phyloP scores from a whole-genome alignment of 2,888 invertebrate genomes.

The Dusona sp. region DNA sequence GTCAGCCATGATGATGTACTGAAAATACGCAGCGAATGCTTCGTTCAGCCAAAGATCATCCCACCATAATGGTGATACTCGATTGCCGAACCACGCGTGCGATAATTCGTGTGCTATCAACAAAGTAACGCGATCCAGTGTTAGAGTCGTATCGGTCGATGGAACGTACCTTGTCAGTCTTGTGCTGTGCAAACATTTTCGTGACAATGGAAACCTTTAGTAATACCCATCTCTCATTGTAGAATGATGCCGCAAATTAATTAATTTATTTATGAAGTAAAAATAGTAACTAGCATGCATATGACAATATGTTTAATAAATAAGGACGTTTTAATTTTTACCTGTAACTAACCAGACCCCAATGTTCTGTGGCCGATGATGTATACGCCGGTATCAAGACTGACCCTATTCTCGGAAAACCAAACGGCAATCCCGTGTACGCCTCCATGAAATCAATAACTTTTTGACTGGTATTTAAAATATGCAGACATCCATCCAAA shows the following conservation, averaged over 20 bases:
- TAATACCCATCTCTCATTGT: neutral
- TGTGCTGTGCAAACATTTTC: conserved; percentile 41
- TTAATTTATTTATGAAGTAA: neutral
- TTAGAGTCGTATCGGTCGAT: conserved; percentile 9
- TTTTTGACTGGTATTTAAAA: conserved; percentile 91
- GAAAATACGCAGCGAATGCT: conserved; percentile 66
- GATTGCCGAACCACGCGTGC: conserved; percentile 71
- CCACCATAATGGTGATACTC: conserved; percentile 70
- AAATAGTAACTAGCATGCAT: neutral
- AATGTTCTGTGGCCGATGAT: conserved; percentile 96
- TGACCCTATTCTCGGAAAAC: conserved; percentile 94
- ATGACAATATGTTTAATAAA: neutral
- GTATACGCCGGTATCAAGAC: conserved; percentile 94
- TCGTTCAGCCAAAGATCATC: conserved; percentile 70
- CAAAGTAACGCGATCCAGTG: conserved; percentile 13
- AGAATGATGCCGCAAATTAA: neutral
- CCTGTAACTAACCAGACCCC: conserved; percentile 94
- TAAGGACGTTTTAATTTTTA: conserved; percentile 79
- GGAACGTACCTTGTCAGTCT: conserved; percentile 89
- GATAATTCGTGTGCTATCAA: conserved; percentile 66
- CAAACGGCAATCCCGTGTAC: conserved; percentile 92
- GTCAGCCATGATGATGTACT: conserved; percentile 74
- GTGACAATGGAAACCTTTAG: neutral
- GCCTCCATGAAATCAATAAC: conserved; percentile 91
- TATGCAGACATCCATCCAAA: conserved; percentile 87